Conservation (phyloP, 2,797 vertebrate genomes). For the Pteropus rufus region DNA sequence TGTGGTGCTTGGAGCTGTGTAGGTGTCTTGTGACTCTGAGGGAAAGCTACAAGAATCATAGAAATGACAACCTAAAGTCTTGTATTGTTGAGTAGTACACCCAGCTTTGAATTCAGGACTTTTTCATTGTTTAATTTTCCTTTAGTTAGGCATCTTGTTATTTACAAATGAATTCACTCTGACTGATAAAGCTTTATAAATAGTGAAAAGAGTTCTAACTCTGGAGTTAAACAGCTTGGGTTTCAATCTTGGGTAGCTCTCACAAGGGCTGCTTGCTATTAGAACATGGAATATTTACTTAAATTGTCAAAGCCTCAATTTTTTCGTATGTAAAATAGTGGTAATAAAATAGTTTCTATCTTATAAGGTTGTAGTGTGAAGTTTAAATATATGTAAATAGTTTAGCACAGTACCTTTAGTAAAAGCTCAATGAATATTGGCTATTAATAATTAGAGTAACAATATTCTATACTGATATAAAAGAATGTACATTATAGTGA, state of each 20-base stretch:
- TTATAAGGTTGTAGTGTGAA: background rate
- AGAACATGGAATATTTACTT: background rate
- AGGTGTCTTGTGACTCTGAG: background rate
- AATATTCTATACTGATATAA: background rate
- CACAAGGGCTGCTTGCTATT: background rate
- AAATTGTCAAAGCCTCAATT: background rate
- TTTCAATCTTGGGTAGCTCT: background rate
- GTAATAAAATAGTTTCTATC: background rate
- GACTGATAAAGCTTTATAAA: background rate
- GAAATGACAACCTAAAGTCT: background rate
- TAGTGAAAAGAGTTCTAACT: background rate
- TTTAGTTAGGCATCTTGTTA: background rate
- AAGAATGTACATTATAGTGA: background rate
- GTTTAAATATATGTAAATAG: background rate
- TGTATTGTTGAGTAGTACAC: background rate
- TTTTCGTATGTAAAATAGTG: background rate
- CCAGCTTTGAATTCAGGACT: background rate
- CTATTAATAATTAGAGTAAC: background rate
- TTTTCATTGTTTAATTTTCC: background rate
- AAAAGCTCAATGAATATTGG: background rate
- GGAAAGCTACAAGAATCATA: background rate
- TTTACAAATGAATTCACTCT: background rate
- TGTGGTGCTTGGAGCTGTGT: background rate
- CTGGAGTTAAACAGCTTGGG: background rate
- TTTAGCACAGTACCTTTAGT: background rate